Percentiles rank a stretch among this genome's conserved stretches.
phyloP scores from a whole-genome alignment of 92 coral and sea anemone genomes.

The Siderastrea radians region DNA sequence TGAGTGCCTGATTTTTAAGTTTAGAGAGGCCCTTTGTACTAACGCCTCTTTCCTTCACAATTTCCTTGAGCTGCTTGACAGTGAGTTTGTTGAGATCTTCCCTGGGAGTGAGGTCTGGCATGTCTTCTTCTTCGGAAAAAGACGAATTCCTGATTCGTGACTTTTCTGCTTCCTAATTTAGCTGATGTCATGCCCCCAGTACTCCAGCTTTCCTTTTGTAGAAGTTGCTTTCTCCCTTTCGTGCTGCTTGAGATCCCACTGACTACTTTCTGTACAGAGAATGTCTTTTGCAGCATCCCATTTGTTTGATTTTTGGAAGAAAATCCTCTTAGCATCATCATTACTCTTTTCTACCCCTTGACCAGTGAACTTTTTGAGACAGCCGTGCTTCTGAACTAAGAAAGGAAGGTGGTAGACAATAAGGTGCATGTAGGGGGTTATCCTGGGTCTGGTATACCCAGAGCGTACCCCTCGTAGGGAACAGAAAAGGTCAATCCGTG shows the following conservation, averaged over 20 bases:
- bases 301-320: constrained; percentile 65
- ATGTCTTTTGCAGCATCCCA: constrained; percentile 73
- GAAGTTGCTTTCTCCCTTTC: constrained; percentile 57
- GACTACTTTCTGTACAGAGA: constrained; percentile 54
- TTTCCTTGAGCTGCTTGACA: constrained; percentile 61
- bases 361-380: constrained; percentile 62
- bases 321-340: constrained; percentile 58
- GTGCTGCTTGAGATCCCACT: constrained; percentile 42
- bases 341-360: constrained; percentile 72
- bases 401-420: constrained; percentile 58
- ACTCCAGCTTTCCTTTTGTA: constrained; percentile 53
- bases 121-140: constrained; percentile 12
- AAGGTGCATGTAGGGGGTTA: constrained; percentile 75
- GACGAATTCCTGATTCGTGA: not conserved
- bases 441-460: constrained; percentile 59
- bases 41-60: constrained; percentile 61
- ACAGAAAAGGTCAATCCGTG: constrained; percentile 72
- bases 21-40: constrained; percentile 67
- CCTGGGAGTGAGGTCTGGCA: constrained; percentile 37
- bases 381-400: constrained; percentile 59
- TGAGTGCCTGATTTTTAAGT: constrained; percentile 66
- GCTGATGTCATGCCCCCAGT: constrained; percentile 53
- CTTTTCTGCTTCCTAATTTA: constrained; percentile 26
- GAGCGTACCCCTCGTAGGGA: constrained; percentile 39
- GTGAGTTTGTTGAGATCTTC: constrained; percentile 28